Evolutionary conservation across 2,888 invertebrate species (phyloP).

Genomic region (Phengaris alcon): DNA sequence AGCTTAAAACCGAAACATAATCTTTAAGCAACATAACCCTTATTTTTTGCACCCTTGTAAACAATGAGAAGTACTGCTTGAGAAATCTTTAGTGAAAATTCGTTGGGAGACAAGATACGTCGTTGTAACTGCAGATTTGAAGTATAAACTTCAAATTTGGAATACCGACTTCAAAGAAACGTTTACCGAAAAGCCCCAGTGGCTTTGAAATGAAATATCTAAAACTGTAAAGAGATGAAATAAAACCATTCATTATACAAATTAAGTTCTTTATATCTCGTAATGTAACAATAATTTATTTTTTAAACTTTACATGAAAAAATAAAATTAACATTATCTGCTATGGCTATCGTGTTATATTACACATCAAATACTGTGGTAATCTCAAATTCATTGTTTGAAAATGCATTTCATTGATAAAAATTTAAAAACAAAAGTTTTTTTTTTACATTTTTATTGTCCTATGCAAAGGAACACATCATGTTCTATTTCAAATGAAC

Average conservation of each 20-base stretch:
- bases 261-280: conserved; percentile 74
- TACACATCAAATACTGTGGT: conserved; percentile 61
- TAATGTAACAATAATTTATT: conserved; percentile 76
- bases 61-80: too few relatives aligned
- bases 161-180: too few relatives aligned
- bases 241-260: conserved; percentile 60
- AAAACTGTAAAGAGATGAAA: conserved; percentile 25
- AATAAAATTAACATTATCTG: conserved; percentile 58
- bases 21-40: too few relatives aligned
- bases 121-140: too few relatives aligned
- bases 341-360: conserved; percentile 63
- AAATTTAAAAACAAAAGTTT: conserved; percentile 38
- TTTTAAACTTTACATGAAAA: conserved; percentile 63
- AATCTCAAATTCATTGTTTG: conserved; percentile 48
- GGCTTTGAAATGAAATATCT: not conserved
- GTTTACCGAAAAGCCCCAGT: too few relatives aligned
- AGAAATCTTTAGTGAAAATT: too few relatives aligned
- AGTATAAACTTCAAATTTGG: too few relatives aligned
- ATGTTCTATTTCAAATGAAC: conserved; percentile 28
- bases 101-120: too few relatives aligned
- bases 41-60: too few relatives aligned
- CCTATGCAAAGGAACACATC: conserved; percentile 28
- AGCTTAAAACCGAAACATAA: not conserved
- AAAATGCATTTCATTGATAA: conserved; percentile 40
- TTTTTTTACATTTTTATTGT: conserved; percentile 30